Conservation (phyloP, 2,797 vertebrate genomes). For the Peromyscus eremicus region DNA sequence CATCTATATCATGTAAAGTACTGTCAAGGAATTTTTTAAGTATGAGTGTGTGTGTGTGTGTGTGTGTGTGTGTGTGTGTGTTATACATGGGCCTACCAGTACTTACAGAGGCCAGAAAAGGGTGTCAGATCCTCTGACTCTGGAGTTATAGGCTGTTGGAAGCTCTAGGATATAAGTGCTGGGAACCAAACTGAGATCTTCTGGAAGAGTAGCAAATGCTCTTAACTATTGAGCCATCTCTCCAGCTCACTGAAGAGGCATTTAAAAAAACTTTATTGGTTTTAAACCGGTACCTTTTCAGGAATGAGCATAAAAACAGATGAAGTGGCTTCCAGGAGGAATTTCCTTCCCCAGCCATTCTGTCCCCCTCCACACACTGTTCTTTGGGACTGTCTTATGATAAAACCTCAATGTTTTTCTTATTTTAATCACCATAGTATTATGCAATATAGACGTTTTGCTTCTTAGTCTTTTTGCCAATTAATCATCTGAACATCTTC, state of each 20-base stretch:
- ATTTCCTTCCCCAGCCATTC: background rate
- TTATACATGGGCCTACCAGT: background rate
- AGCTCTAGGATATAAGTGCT: background rate
- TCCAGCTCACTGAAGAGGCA: background rate
- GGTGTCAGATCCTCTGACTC: background rate
- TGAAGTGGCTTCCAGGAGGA: background rate
- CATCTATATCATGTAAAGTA: background rate
- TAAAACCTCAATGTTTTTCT: background rate
- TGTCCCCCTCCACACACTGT: background rate
- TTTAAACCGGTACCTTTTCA: too few species aligned
- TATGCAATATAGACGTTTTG: background rate
- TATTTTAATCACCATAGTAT: background rate
- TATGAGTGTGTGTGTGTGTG: background rate
- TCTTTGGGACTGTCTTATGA: background rate
- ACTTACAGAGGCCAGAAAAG: too few species aligned
- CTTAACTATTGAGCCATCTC: background rate
- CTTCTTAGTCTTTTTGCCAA: background rate
- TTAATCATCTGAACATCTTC: background rate
- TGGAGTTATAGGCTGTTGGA: background rate
- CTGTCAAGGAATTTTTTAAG: background rate
- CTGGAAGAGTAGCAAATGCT: background rate
- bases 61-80: too few species aligned
- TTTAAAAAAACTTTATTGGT: background rate
- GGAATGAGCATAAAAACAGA: background rate
- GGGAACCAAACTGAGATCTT: background rate